Conservation (phyloP, 2,113 vertebrate species). For the Pseudopipra pipra region DNA sequence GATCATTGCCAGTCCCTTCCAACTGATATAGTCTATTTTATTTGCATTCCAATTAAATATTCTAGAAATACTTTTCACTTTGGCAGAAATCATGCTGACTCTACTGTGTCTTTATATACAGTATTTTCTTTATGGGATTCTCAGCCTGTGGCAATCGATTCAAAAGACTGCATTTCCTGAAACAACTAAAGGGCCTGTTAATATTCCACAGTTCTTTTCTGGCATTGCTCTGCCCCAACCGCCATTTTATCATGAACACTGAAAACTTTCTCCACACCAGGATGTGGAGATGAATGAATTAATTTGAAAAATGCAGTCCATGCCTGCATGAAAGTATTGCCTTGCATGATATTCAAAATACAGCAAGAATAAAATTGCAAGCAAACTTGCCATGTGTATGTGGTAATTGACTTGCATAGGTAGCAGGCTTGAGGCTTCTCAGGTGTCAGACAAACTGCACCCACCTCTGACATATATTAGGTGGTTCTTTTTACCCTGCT, state of each 20-base stretch:
- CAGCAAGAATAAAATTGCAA: neutral
- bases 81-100: neutral
- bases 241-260: neutral
- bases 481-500: neutral
- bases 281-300: neutral
- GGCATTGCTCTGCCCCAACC: neutral
- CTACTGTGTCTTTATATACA: neutral
- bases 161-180: neutral
- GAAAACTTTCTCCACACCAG: neutral
- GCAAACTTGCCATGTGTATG: neutral
- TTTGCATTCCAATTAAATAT: neutral
- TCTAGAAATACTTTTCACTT: neutral
- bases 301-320: neutral
- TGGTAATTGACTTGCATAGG: neutral
- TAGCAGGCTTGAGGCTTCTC: neutral
- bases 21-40: neutral
- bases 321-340: neutral
- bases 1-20: neutral
- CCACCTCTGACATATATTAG: neutral
- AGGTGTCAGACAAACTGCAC: neutral
- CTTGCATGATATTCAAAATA: neutral
- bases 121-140: neutral
- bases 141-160: neutral
- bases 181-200: neutral
- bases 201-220: neutral